These are phyloP conservation scores for Vulpes vulpes DNA, from an alignment of 2,113 vertebrate genomes.

Conservation along the genomic window DNA sequence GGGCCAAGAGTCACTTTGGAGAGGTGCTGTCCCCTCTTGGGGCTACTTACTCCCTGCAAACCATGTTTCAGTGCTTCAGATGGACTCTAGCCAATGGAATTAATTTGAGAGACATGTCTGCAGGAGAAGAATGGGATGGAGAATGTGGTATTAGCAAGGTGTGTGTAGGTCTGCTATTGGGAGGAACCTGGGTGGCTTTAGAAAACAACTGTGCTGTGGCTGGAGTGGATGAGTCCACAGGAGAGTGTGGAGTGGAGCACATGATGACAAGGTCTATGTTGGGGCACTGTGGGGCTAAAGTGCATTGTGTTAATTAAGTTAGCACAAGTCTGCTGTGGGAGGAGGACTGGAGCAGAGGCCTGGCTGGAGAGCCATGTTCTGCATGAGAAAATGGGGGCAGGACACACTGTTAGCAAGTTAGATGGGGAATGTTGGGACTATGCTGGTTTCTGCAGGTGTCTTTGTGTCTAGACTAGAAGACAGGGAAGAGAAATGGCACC, in stretches of 20 bases:
- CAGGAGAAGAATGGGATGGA: neutral
- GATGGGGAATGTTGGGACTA: neutral
- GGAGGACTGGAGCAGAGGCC: neutral
- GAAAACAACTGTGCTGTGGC: neutral
- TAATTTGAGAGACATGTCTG: neutral
- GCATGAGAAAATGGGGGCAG: neutral
- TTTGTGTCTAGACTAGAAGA: neutral
- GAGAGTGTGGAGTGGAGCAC: neutral
- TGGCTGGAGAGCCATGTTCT: neutral
- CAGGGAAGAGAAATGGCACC: neutral
- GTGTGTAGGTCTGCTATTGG: neutral
- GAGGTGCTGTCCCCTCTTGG: neutral
- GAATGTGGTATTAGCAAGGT: neutral
- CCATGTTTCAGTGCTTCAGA: neutral
- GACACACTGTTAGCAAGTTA: neutral
- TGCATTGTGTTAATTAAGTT: neutral
- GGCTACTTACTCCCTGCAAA: neutral
- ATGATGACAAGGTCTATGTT: neutral
- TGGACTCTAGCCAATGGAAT: neutral
- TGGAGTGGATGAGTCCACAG: neutral
- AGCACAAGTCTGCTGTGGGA: neutral
- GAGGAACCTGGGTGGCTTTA: neutral
- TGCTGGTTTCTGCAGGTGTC: neutral
- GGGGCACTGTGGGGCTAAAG: neutral
- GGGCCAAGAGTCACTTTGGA: neutral